A percentile compares a stretch with the other conserved stretches of the same genome.
Conservation (phyloP, 2,797 vertebrate genomes). For the Gallinago solitaria region DNA sequence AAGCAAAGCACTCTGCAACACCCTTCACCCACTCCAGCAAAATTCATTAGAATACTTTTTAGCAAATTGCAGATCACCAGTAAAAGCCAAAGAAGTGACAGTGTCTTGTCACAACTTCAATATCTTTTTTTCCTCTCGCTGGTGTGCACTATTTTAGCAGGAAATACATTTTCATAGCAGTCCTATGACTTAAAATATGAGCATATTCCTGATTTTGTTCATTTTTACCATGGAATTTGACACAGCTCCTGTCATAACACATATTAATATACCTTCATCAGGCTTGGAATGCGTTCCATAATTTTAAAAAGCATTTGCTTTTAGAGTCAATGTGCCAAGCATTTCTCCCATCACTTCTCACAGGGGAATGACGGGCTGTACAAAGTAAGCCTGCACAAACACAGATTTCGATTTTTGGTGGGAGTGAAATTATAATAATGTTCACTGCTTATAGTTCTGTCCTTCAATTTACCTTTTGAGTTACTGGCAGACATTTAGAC, state of each 20-base stretch:
- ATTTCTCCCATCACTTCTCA: neutral
- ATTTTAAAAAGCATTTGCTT: slow-evolving; percentile 52
- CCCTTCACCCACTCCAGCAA: neutral
- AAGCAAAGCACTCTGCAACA: neutral
- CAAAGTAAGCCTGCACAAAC: neutral
- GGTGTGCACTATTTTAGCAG: neutral
- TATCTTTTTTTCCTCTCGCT: neutral
- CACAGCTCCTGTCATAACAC: slow-evolving; percentile 46
- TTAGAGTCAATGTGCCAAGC: neutral
- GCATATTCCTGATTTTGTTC: slow-evolving; percentile 3
- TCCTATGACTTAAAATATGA: neutral
- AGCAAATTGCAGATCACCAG: neutral
- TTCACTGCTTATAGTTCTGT: neutral
- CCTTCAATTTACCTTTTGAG: neutral
- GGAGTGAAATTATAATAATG: neutral
- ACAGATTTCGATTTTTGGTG: neutral
- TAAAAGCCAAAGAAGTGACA: neutral
- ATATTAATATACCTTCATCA: slow-evolving; percentile 37
- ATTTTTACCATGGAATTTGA: slow-evolving; percentile 43
- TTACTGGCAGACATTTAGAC: neutral
- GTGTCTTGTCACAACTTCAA: slow-evolving; percentile 3
- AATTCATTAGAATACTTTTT: neutral
- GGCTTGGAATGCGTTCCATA: neutral
- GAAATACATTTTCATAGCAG: slow-evolving; percentile 7
- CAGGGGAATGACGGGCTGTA: slow-evolving; percentile 3